phyloP scores from a whole-genome alignment of 2,113 vertebrate genomes.

The Propithecus coquereli region DNA sequence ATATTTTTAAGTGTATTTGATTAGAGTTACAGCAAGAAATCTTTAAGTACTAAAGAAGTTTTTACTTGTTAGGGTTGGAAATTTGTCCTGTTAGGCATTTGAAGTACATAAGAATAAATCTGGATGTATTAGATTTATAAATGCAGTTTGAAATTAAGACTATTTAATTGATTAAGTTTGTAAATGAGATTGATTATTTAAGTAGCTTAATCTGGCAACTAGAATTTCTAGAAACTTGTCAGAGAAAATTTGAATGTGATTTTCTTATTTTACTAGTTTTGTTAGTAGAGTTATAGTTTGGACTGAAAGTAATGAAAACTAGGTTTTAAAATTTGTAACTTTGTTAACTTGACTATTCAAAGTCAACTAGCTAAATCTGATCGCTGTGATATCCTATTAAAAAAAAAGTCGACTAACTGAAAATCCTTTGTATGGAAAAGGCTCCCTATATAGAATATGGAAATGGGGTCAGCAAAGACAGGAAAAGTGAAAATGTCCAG shows the following conservation, averaged over 20 bases:
- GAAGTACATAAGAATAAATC: not conserved
- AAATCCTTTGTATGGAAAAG: not conserved
- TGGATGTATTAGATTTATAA: not conserved
- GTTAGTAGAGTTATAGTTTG: not conserved
- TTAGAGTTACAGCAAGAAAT: not conserved
- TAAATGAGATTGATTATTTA: slow-evolving; percentile 12
- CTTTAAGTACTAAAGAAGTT: not conserved
- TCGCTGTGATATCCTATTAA: too few species aligned
- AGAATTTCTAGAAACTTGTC: slow-evolving; percentile 30
- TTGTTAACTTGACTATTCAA: not conserved
- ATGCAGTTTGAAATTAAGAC: not conserved
- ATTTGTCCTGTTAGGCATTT: not conserved
- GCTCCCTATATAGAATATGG: not conserved
- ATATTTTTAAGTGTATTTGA: not conserved
- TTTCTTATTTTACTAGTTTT: slow-evolving; percentile 20
- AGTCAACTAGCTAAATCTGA: not conserved
- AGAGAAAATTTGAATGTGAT: slow-evolving; percentile 29
- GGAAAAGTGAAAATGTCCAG: not conserved
- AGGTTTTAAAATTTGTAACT: not conserved
- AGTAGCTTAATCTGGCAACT: not conserved
- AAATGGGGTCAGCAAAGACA: not conserved
- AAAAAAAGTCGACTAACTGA: not conserved
- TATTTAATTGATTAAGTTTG: not conserved
- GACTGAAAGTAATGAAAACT: not conserved
- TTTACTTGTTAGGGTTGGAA: not conserved